Conservation (phyloP, 2,113 vertebrate species). For the Prolemur simus region DNA sequence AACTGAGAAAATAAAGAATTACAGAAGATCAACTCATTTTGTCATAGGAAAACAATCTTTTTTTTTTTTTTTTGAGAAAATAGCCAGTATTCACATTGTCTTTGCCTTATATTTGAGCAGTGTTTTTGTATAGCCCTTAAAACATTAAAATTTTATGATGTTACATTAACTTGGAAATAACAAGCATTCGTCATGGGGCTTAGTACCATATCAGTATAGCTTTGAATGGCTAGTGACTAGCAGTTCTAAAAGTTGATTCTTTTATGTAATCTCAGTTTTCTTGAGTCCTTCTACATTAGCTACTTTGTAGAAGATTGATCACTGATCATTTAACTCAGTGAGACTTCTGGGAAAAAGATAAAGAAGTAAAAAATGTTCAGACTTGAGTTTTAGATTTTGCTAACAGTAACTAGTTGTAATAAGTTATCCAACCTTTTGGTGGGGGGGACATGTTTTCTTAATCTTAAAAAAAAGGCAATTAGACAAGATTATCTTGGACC, state of each 20-base stretch:
- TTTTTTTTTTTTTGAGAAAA: slow-evolving; percentile 15
- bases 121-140: background rate
- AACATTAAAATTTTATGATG: background rate
- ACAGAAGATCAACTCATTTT: background rate
- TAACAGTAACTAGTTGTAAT: background rate
- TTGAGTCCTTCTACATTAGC: background rate
- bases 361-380: background rate
- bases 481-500: background rate
- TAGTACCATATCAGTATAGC: background rate
- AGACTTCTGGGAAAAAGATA: background rate
- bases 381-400: slow-evolving; percentile 12
- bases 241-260: slow-evolving; percentile 12
- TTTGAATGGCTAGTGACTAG: background rate
- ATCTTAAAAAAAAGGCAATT: background rate
- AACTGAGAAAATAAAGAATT: slow-evolving; percentile 24
- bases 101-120: background rate
- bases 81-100: background rate
- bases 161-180: background rate
- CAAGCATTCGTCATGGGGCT: background rate
- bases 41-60: background rate
- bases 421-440: slow-evolving; percentile 7
- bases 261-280: slow-evolving; percentile 25
- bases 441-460: background rate
- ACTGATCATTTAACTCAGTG: slow-evolving; percentile 15
- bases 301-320: background rate